phyloP scores from a whole-genome alignment of 2,888 invertebrate genomes.

The Chrysodeixis includens region DNA sequence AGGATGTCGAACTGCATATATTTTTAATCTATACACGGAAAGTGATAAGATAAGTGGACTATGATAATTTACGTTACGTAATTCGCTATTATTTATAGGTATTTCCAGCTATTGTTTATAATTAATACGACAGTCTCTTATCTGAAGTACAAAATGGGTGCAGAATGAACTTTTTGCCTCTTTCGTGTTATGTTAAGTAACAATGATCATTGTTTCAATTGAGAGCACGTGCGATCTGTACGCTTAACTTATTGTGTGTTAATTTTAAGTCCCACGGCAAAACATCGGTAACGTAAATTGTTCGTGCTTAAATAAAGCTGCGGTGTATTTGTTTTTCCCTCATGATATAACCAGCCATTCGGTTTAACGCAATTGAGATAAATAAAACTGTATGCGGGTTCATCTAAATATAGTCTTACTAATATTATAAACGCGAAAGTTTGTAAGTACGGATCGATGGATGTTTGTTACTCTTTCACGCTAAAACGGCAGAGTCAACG shows the following conservation, averaged over 20 bases:
- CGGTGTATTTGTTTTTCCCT: conserved; percentile 26
- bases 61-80: conserved; percentile 1
- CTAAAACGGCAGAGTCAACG: too few species aligned
- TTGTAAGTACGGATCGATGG: too few species aligned
- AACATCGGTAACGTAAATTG: conserved; percentile 45
- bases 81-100: not conserved
- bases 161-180: conserved; percentile 62
- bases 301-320: conserved; percentile 25
- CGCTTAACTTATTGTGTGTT: conserved; percentile 80
- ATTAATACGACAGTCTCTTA: not conserved
- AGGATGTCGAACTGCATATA: conserved; percentile 3
- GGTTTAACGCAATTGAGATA: not conserved
- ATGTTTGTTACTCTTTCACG: too few species aligned
- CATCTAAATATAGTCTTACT: too few species aligned
- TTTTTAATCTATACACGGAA: conserved; percentile 3
- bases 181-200: conserved; percentile 68
- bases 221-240: conserved; percentile 83
- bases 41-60: not conserved
- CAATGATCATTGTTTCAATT: conserved; percentile 82
- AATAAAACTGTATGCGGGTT: not conserved
- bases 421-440: too few species aligned
- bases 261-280: conserved; percentile 75
- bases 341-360: conserved; percentile 24
- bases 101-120: not conserved
- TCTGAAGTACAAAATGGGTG: conserved; percentile 47